Conservation (phyloP, 2,113 vertebrate species). For the Astur gentilis region DNA sequence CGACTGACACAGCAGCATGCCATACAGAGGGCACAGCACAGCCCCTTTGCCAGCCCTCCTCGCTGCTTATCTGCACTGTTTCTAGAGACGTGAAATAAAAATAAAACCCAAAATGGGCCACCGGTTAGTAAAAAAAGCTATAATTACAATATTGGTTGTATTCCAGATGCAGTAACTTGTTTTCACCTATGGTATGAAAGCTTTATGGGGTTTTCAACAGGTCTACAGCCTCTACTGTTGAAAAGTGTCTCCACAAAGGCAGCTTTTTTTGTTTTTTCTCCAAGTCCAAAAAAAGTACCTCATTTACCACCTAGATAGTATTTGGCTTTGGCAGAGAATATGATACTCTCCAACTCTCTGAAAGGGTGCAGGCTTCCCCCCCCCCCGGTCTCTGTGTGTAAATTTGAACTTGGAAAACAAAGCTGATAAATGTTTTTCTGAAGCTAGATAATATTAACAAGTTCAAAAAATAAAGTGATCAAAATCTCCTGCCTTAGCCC, state of each 20-base stretch:
- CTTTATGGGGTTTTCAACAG: not conserved
- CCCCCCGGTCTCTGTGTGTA: not conserved
- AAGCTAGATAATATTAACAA: no score
- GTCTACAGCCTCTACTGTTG: not conserved
- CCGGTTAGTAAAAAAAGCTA: not conserved
- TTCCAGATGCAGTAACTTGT: not conserved
- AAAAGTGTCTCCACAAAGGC: not conserved
- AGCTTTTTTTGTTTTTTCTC: not conserved
- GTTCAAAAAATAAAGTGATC: not conserved
- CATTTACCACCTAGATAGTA: not conserved
- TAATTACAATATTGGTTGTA: not conserved
- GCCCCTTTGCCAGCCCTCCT: not conserved
- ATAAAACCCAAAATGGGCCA: not conserved
- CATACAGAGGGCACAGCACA: not conserved
- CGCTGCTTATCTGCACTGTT: not conserved
- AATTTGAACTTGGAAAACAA: not conserved
- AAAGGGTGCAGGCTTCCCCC: not conserved
- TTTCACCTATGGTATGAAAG: not conserved
- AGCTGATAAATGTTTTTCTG: not conserved
- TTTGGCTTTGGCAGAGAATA: not conserved
- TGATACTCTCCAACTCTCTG: not conserved
- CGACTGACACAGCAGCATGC: not conserved
- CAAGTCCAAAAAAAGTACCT: not conserved
- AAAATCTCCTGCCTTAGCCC: not conserved
- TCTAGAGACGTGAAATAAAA: not conserved